Conservation (phyloP, 2,113 vertebrate genomes). For the Coryphaenoides rupestris region DNA sequence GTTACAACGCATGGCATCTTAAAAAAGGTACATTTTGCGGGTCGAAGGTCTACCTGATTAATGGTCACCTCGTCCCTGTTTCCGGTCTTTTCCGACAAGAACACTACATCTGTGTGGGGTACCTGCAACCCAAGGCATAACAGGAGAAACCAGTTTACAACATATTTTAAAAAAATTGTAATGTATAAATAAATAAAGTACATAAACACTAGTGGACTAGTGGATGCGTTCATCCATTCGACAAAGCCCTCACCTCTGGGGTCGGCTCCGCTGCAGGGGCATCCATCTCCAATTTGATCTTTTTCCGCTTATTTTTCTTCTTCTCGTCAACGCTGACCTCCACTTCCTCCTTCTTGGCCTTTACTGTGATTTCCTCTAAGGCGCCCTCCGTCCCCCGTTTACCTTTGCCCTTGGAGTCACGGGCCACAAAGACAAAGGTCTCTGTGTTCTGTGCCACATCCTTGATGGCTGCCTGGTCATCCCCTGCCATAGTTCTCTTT, state of each 20-base stretch:
- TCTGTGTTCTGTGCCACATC: background rate
- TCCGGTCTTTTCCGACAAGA: conserved; percentile 57
- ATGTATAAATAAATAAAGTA: background rate
- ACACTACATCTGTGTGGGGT: conserved; percentile 35
- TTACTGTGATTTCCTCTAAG: background rate
- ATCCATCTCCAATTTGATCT: conserved; percentile 26
- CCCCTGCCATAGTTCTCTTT: conserved; percentile 4
- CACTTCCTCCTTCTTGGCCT: background rate
- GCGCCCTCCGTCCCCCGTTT: conserved; percentile 24
- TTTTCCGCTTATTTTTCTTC: conserved; percentile 27
- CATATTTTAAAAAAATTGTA: background rate
- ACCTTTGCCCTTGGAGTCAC: conserved; percentile 9
- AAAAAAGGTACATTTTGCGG: background rate
- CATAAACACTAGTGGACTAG: background rate
- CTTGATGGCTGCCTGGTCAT: background rate
- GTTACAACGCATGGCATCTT: background rate
- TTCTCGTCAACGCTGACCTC: background rate
- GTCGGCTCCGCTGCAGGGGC: conserved; percentile 1
- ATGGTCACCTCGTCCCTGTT: conserved; percentile 60
- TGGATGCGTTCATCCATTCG: background rate
- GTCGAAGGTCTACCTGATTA: conserved; percentile 51
- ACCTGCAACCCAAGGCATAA: conserved; percentile 45
- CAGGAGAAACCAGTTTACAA: background rate
- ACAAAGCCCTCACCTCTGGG: conserved; percentile 27
- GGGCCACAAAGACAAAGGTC: background rate